Conservation (phyloP, 1,140 invertebrate species). For the Cheumatopsyche charites region DNA sequence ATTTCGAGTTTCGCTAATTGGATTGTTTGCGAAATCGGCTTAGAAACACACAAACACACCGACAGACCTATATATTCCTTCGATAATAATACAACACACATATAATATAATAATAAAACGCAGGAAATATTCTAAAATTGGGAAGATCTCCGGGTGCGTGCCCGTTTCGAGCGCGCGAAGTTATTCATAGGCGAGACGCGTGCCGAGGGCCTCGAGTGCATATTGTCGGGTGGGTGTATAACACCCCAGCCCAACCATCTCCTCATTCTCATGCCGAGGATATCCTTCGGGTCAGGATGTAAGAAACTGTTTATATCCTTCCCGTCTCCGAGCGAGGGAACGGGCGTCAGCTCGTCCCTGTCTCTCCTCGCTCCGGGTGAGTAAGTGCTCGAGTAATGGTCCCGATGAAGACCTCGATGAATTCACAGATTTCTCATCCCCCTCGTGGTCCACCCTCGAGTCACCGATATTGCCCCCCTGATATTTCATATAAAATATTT, state of each 20-base stretch:
- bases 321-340: neutral
- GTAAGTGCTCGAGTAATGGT: conserved; percentile 36
- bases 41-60: neutral
- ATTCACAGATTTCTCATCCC: conserved; percentile 24
- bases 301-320: conserved; percentile 35
- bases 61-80: no score
- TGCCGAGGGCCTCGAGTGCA: conserved; percentile 45
- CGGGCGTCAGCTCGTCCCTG: neutral
- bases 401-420: conserved; percentile 32
- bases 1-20: conserved; percentile 13
- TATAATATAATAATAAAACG: conserved; percentile 17
- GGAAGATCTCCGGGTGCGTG: neutral
- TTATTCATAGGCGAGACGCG: conserved; percentile 48
- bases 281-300: conserved; percentile 30
- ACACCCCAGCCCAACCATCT: conserved; percentile 13
- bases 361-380: conserved; percentile 2
- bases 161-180: conserved; percentile 35
- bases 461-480: neutral
- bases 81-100: neutral
- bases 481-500: no score
- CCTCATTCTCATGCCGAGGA: conserved; percentile 28
- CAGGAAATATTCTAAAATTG: conserved; percentile 11
- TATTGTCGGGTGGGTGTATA: conserved; percentile 35
- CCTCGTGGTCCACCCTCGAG: neutral
- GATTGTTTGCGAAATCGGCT: conserved; percentile 4